Evolutionary conservation across 2,888 invertebrate species (phyloP).

Genomic region (Drosophila algonquin): DNA sequence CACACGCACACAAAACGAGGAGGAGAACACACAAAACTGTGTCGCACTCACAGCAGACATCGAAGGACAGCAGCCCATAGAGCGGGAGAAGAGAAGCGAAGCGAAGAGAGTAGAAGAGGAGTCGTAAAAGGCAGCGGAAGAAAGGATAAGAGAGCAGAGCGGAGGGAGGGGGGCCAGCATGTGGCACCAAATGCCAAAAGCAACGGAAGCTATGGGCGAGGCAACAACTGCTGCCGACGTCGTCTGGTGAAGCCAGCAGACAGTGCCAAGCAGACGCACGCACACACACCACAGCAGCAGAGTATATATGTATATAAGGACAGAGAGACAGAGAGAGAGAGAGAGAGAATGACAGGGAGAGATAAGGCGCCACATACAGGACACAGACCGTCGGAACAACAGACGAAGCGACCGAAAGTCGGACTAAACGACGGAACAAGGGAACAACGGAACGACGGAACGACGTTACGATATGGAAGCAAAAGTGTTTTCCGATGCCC

Average conservation of each 20-base stretch:
- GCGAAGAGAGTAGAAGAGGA: slow-evolving; percentile 8
- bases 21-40: slow-evolving; percentile 60
- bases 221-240: slow-evolving; percentile 37
- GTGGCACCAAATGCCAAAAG: slow-evolving; percentile 9
- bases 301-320: slow-evolving; percentile 7
- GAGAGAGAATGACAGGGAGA: slow-evolving; percentile 23
- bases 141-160: slow-evolving; percentile 6
- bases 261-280: slow-evolving; percentile 48
- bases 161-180: slow-evolving; percentile 17
- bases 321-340: not conserved
- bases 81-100: slow-evolving; percentile 9
- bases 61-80: slow-evolving; percentile 18
- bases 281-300: slow-evolving; percentile 22
- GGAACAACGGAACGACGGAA: slow-evolving; percentile 20
- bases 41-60: slow-evolving; percentile 65
- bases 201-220: slow-evolving; percentile 57
- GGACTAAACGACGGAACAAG: not conserved
- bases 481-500: slow-evolving; percentile 34
- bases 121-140: not conserved
- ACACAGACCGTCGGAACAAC: slow-evolving; percentile 8
- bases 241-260: slow-evolving; percentile 70
- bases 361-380: slow-evolving; percentile 58
- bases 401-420: slow-evolving; percentile 23
- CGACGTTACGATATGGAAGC: slow-evolving; percentile 20
- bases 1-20: not conserved